Conservation (phyloP, 2,113 vertebrate species). For the Ictalurus furcatus region DNA sequence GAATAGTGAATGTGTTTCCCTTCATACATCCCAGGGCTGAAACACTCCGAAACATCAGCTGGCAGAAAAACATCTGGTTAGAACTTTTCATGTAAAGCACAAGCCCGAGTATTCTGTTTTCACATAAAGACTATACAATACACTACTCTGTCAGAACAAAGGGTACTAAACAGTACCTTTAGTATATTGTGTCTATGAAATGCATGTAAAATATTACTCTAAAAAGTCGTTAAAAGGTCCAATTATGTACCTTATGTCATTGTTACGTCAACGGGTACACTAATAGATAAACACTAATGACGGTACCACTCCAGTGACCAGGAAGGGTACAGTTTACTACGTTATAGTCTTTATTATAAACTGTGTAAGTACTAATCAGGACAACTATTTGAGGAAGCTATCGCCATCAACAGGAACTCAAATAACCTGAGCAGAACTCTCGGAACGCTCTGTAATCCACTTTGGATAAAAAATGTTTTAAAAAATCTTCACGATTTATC, state of each 20-base stretch:
- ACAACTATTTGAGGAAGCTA: neutral
- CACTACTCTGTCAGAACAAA: neutral
- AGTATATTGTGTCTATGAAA: neutral
- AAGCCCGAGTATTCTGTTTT: neutral
- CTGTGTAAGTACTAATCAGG: neutral
- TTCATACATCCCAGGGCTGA: constrained; percentile 93
- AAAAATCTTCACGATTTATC: neutral
- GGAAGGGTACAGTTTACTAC: neutral
- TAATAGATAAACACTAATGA: neutral
- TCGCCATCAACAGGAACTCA: neutral
- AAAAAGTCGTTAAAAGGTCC: neutral
- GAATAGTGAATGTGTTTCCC: constrained; percentile 95
- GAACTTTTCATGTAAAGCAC: neutral
- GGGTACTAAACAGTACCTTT: neutral
- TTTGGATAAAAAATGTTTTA: too few species aligned
- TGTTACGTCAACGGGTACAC: neutral
- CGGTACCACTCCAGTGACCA: neutral
- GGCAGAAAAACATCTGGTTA: constrained; percentile 51
- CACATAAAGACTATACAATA: neutral
- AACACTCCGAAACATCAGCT: constrained; percentile 90
- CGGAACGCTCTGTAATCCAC: neutral
- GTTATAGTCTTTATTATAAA: neutral
- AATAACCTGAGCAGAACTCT: neutral
- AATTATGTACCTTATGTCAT: neutral
- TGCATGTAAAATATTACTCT: neutral